A percentile compares a stretch with the other conserved stretches of the same genome.
These are phyloP conservation scores for Poecilus cupreus DNA, from an alignment of 2,888 invertebrate species.

Conservation along the genomic window DNA sequence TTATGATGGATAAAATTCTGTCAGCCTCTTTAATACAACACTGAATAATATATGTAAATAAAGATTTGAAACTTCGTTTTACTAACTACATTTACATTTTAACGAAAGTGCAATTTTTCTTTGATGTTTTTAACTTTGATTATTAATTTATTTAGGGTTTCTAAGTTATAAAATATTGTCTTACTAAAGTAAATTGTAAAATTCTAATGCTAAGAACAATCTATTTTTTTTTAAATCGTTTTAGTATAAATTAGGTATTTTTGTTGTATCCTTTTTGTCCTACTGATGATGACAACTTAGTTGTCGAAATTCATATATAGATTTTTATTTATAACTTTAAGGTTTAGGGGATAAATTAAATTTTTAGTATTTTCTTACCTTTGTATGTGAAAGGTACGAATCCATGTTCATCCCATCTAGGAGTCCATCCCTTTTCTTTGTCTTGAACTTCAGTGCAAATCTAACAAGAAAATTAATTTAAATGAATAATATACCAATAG, in stretches of 20 bases:
- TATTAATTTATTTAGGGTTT: too few species aligned
- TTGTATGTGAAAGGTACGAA: conserved; percentile 90
- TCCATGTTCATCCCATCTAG: conserved; percentile 88
- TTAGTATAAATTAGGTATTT: too few species aligned
- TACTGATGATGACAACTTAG: too few species aligned
- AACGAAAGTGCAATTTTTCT: background rate
- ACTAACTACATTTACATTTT: conserved; percentile 27
- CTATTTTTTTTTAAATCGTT: too few species aligned
- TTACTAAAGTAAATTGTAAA: too few species aligned
- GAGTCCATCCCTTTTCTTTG: conserved; percentile 84
- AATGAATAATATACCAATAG: background rate
- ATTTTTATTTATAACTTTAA: too few species aligned
- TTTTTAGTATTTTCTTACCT: conserved; percentile 75
- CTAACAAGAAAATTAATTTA: conserved; percentile 70
- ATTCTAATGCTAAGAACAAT: too few species aligned
- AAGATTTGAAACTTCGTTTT: conserved; percentile 4
- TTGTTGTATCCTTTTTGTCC: too few species aligned
- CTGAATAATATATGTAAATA: conserved; percentile 22
- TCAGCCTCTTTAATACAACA: background rate
- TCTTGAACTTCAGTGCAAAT: conserved; percentile 86
- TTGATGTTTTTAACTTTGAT: conserved; percentile 15
- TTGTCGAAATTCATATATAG: too few species aligned
- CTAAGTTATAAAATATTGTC: too few species aligned
- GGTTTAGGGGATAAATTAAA: too few species aligned
- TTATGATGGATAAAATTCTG: background rate